A percentile compares a stretch with the other conserved stretches of the same genome.
Evolutionary conservation across 2,888 invertebrate genomes (phyloP).

Genomic region (Eupithecia centaureata): DNA sequence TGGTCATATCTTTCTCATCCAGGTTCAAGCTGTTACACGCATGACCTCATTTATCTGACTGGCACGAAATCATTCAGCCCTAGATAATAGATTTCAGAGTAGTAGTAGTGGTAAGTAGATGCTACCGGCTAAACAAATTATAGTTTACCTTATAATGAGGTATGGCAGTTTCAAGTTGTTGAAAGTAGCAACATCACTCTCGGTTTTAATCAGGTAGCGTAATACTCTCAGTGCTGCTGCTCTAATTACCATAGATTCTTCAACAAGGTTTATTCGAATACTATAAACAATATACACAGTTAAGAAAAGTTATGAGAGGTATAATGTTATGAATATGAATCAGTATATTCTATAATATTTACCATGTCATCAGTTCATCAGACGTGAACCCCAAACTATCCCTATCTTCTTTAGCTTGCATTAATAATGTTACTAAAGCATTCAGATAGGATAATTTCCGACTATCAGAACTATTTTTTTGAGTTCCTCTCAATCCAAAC

Average conservation of each 20-base stretch:
- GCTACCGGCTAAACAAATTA: background rate
- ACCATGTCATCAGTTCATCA: constrained; percentile 88
- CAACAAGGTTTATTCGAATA: constrained; percentile 92
- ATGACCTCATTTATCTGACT: background rate
- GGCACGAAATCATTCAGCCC: background rate
- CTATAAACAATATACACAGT: constrained; percentile 77
- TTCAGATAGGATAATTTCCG: constrained; percentile 94
- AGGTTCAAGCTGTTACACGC: background rate
- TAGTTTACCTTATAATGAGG: constrained; percentile 88
- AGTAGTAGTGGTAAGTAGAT: background rate
- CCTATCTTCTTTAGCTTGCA: constrained; percentile 83
- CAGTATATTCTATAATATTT: constrained; percentile 33
- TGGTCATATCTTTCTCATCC: no score
- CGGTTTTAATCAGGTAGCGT: constrained; percentile 91
- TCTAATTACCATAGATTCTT: constrained; percentile 94
- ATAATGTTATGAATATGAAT: background rate
- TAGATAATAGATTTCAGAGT: background rate
- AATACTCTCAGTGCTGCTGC: constrained; percentile 94
- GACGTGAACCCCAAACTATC: constrained; percentile 88
- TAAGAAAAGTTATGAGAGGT: background rate
- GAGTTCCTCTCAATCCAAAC: constrained; percentile 83
- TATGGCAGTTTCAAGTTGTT: constrained; percentile 93
- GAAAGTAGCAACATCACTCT: constrained; percentile 90
- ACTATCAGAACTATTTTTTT: constrained; percentile 88
- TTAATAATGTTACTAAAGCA: constrained; percentile 91